phyloP scores from a whole-genome alignment of 2,888 invertebrate species.

The Unio delphinus region DNA sequence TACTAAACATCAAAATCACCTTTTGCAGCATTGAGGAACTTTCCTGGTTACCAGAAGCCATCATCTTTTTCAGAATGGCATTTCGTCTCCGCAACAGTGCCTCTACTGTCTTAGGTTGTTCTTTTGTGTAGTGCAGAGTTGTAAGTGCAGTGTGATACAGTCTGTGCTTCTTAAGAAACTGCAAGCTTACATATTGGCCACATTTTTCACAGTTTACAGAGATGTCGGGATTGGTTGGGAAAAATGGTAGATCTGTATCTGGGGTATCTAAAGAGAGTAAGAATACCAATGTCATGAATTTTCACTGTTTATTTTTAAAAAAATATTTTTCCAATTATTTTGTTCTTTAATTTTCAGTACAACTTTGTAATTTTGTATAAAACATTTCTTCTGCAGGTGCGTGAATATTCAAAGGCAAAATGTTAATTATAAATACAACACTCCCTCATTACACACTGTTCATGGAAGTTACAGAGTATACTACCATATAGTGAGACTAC shows the following conservation, averaged over 20 bases:
- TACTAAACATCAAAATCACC: not conserved
- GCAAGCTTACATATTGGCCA: slow-evolving; percentile 49
- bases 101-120: slow-evolving; percentile 24
- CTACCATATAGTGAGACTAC: too few relatives aligned
- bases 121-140: slow-evolving; percentile 41
- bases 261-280: slow-evolving; percentile 53
- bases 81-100: slow-evolving; percentile 54
- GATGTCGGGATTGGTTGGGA: slow-evolving; percentile 55
- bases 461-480: too few relatives aligned
- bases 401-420: not conserved
- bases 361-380: not conserved
- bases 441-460: too few relatives aligned
- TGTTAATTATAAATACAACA: not conserved
- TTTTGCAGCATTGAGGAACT: slow-evolving; percentile 31
- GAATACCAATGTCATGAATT: not conserved
- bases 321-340: too few relatives aligned
- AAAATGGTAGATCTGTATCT: slow-evolving; percentile 53
- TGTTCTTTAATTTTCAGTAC: too few relatives aligned
- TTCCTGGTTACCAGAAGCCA: slow-evolving; percentile 32
- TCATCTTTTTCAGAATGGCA: slow-evolving; percentile 48
- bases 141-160: slow-evolving; percentile 60
- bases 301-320: too few relatives aligned
- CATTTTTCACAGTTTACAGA: slow-evolving; percentile 61
- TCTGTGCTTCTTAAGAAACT: slow-evolving; percentile 55
- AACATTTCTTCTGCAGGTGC: not conserved